A percentile compares a stretch with the other conserved stretches of the same genome.
Conservation (phyloP, 2,113 vertebrate genomes). For the Australoheros scitulus region DNA sequence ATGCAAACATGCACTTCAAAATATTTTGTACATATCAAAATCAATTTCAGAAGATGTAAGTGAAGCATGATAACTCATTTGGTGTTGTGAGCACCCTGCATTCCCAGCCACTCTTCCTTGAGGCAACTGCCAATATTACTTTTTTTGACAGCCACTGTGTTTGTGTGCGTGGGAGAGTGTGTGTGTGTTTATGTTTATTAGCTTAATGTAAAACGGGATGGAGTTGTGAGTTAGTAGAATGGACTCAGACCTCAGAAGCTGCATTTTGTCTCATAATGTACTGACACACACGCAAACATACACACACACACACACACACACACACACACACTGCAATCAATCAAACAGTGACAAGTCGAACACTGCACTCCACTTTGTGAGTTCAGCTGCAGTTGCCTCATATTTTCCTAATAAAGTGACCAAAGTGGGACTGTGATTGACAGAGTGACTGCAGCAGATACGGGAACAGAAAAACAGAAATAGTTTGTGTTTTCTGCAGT, state of each 20-base stretch:
- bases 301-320: not conserved
- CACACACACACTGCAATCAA: slow-evolving; percentile 50
- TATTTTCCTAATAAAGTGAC: slow-evolving; percentile 52
- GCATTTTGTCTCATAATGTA: slow-evolving; percentile 10
- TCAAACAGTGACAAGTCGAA: slow-evolving; percentile 33
- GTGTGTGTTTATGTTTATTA: not conserved
- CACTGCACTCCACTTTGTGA: slow-evolving; percentile 33
- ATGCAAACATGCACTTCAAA: slow-evolving; percentile 30
- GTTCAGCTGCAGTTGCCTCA: slow-evolving; percentile 45
- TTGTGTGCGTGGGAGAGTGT: slow-evolving; percentile 4
- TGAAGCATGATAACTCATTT: slow-evolving; percentile 48
- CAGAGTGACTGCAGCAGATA: slow-evolving; percentile 31
- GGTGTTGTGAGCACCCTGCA: slow-evolving; percentile 12
- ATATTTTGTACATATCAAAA: slow-evolving; percentile 46
- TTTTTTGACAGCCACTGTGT: slow-evolving; percentile 8
- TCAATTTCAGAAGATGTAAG: slow-evolving; percentile 53
- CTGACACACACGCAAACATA: not conserved
- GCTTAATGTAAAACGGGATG: not conserved
- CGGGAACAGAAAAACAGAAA: slow-evolving; percentile 15
- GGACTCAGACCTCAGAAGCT: not conserved
- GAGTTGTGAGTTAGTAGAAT: slow-evolving; percentile 4
- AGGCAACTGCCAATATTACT: slow-evolving; percentile 31
- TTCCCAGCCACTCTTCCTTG: not conserved
- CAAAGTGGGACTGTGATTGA: slow-evolving; percentile 10
- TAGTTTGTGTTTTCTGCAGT: slow-evolving; percentile 59